phyloP scores from a whole-genome alignment of 1,140 invertebrate species.

The Saccostrea echinata region DNA sequence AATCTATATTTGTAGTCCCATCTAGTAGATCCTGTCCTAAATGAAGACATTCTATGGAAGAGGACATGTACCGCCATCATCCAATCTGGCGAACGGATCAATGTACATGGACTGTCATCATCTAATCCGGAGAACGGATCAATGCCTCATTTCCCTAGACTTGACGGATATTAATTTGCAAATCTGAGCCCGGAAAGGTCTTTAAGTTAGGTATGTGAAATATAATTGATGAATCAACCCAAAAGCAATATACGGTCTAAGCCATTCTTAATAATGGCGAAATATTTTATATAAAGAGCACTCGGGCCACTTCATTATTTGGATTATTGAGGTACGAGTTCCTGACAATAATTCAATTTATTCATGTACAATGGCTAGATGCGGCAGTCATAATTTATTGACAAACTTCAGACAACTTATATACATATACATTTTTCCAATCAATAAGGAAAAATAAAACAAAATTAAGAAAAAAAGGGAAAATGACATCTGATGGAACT shows the following conservation, averaged over 20 bases:
- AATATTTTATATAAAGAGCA: background rate
- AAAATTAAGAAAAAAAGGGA: too few species aligned
- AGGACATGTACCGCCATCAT: too few species aligned
- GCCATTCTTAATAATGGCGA: background rate
- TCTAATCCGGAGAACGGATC: background rate
- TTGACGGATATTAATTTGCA: conserved; percentile 4
- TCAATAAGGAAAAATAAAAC: too few species aligned
- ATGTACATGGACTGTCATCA: background rate
- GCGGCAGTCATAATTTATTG: too few species aligned
- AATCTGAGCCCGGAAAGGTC: background rate
- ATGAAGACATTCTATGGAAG: background rate
- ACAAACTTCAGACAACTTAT: too few species aligned
- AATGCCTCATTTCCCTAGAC: background rate
- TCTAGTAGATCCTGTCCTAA: background rate
- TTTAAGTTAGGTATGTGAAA: background rate
- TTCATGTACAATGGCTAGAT: too few species aligned
- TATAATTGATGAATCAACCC: background rate
- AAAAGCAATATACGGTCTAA: background rate
- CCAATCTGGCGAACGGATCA: background rate
- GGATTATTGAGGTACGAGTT: background rate
- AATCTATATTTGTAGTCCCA: background rate
- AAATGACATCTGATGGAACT: too few species aligned
- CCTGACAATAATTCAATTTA: too few species aligned
- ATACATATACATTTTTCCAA: too few species aligned
- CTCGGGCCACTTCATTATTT: background rate